These are phyloP conservation scores for Dryobota labecula DNA, from an alignment of 2,888 invertebrate genomes.

Conservation along the genomic window DNA sequence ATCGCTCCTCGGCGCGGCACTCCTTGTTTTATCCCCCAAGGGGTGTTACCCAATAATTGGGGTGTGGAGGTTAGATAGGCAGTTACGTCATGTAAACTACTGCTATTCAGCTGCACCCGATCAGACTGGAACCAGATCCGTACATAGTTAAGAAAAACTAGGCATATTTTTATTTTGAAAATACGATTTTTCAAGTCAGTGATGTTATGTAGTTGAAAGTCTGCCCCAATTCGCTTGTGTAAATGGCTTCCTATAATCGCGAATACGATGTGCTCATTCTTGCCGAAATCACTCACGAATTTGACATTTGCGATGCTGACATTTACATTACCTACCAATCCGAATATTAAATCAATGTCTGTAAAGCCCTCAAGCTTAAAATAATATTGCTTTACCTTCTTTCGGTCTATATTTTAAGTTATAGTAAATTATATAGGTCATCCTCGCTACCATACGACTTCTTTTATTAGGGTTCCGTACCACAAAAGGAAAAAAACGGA, in stretches of 20 bases:
- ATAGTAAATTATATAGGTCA: not conserved
- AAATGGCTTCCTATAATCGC: conserved; percentile 26
- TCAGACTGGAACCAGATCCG: not conserved
- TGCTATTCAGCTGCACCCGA: not conserved
- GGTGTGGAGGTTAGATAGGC: not conserved
- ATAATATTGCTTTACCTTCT: not conserved
- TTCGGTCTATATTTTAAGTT: not conserved
- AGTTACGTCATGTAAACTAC: not conserved
- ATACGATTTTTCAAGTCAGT: not conserved
- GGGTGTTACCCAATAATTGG: not conserved
- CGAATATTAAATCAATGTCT: conserved; percentile 18
- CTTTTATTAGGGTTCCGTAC: too few relatives aligned
- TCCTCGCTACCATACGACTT: not conserved
- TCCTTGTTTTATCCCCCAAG: not conserved
- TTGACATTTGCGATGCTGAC: conserved; percentile 45
- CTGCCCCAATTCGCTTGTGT: conserved; percentile 4
- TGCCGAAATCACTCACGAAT: conserved; percentile 44
- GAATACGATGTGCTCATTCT: conserved; percentile 61
- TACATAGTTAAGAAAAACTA: not conserved
- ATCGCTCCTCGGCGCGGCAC: not conserved
- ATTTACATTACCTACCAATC: conserved; percentile 26
- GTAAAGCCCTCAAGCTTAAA: not conserved
- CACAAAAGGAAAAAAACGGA: too few relatives aligned
- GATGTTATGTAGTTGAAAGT: conserved; percentile 8
- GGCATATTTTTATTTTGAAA: too few relatives aligned